Base-by-base conservation (phyloP, 2,113 vertebrate species). In the Coturnix japonica region DNA sequence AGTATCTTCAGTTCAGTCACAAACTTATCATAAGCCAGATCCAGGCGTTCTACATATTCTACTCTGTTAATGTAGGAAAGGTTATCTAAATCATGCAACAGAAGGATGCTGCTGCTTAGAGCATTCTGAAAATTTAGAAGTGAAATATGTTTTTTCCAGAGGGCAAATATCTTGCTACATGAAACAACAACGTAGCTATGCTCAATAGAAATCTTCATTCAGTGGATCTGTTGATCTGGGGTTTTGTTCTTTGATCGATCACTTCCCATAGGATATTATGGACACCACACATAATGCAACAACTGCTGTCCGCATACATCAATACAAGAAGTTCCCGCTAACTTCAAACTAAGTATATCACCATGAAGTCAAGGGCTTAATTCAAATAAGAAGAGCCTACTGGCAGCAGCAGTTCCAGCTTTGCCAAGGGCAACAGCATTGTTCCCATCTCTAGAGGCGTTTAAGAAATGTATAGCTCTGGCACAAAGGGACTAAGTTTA, bases 321-420 rank as follows among this genome's bases (percentile, higher is more conserved):
- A 22, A 33, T 8, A 26, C 2, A 41, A 15, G 17, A 47, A 70
- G 25, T 33, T 30, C 21, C 20, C 28, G 47, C 28, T 21, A 41
- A 43, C 12, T 61, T 85, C 53, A 72, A 13, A 17, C 9, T 4
- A 43, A 56, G 46, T 9, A 10, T 11, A 46, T 9, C 44, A 35
- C n/a, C 1, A 0, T 28, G 44, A 47, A 69, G 6, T 14, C 0
- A 2, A 39, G 9, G 6, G 2, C 13, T 26, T 67, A 67, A 44
- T 81, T 67, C 41, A 64, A 43, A 64, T 17, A 53, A 74, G 19
- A 39, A 25, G 16, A 79, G n/a, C 8, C 0, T 10, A 5, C 28
- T 28, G 12, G 17, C 12, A 28, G 53, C 33, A 61, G 72, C 28
- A 31, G 23, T 33, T 47, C 31, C 54, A 39, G 31, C 25, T 63